Evolutionary conservation across 2,113 vertebrate genomes (phyloP).

Genomic region (Epinephelus lanceolatus): DNA sequence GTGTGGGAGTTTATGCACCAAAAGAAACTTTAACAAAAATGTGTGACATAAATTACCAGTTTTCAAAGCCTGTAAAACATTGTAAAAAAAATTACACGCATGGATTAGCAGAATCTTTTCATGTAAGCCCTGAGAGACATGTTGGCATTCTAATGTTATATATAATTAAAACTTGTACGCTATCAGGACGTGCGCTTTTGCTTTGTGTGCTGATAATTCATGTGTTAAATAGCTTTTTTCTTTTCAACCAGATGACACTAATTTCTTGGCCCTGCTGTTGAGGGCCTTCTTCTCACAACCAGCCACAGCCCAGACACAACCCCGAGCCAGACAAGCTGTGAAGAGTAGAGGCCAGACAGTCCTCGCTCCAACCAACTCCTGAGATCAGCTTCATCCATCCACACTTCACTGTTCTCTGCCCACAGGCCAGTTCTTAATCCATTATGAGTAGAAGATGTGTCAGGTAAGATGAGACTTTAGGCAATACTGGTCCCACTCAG

Average conservation of each 20-base stretch:
- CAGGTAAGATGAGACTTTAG: background rate
- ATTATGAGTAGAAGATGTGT: background rate
- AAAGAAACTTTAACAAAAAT: background rate
- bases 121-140: background rate
- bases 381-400: background rate
- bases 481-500: background rate
- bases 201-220: constrained; percentile 6
- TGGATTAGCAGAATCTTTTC: background rate
- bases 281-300: constrained; percentile 1
- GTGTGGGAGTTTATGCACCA: background rate
- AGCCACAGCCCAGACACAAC: background rate
- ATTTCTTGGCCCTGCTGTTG: background rate
- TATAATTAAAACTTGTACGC: background rate
- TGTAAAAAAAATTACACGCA: background rate
- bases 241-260: background rate
- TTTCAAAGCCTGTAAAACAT: background rate
- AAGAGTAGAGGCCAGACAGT: no score
- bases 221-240: constrained; percentile 4
- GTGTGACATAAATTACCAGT: background rate
- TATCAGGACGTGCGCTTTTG: background rate
- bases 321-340: background rate
- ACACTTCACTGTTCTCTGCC: background rate
- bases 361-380: background rate
- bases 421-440: background rate
- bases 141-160: background rate